phyloP scores from a whole-genome alignment of 1,140 invertebrate species.

The Hetaerina americana region DNA sequence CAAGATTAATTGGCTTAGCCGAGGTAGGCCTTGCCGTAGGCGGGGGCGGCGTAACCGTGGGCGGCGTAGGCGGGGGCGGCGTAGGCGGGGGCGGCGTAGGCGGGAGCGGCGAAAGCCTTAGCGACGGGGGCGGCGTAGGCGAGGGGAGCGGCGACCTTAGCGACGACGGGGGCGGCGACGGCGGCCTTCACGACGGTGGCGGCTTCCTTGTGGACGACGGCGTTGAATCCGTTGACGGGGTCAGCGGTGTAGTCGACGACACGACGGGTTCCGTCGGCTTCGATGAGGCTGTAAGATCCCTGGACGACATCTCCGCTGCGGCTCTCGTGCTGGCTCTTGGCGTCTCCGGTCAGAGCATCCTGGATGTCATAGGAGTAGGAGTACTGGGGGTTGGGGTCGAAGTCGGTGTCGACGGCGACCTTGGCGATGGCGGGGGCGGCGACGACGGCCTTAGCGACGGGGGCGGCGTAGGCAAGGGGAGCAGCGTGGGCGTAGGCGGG shows the following conservation, averaged over 20 bases:
- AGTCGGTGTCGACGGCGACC: conserved; percentile 16
- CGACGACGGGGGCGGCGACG: conserved; percentile 18
- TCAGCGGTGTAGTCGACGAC: conserved; percentile 61
- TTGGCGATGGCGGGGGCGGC: conserved; percentile 11
- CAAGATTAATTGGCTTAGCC: background rate
- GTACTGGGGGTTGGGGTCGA: conserved; percentile 15
- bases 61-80: background rate
- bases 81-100: background rate
- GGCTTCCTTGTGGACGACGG: conserved; percentile 43
- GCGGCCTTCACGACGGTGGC: conserved; percentile 30
- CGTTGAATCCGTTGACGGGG: conserved; percentile 54
- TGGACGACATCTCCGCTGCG: conserved; percentile 41
- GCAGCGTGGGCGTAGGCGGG: conserved; percentile 6
- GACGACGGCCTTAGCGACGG: background rate
- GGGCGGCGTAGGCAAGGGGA: conserved; percentile 10
- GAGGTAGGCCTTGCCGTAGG: background rate
- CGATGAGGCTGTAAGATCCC: conserved; percentile 41
- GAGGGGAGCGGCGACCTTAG: conserved; percentile 16
- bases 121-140: conserved; percentile 11
- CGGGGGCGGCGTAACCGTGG: background rate
- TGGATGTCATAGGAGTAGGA: conserved; percentile 38
- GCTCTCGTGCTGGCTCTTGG: conserved; percentile 35
- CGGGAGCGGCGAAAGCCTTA: conserved; percentile 8
- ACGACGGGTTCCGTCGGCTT: conserved; percentile 47
- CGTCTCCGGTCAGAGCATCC: conserved; percentile 35